Evolutionary conservation across 2,113 vertebrate genomes (phyloP).

Genomic region (Onychorhynchus coronatus): DNA sequence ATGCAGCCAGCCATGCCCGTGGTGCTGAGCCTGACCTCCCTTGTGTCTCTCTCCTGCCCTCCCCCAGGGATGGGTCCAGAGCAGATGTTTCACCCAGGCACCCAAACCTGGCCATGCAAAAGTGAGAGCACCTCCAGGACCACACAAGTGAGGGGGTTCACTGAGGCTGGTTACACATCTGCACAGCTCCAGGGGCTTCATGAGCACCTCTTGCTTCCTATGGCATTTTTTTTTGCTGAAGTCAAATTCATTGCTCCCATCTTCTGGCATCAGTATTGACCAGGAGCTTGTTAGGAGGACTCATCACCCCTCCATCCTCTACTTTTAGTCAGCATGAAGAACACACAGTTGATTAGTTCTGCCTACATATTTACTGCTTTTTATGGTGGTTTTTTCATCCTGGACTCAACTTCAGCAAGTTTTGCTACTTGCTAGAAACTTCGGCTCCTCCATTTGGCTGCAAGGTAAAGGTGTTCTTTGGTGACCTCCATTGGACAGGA

Average conservation of each 20-base stretch:
- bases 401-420: background rate
- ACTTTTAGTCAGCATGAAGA: background rate
- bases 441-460: background rate
- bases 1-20: background rate
- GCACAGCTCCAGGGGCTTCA: background rate
- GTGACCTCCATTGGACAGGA: background rate
- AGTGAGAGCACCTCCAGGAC: background rate
- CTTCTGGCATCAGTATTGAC: background rate
- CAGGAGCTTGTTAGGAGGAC: background rate
- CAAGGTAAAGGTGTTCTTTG: background rate
- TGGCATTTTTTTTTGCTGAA: background rate
- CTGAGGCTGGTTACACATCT: fast-evolving
- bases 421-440: background rate
- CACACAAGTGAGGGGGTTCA: background rate
- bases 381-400: background rate
- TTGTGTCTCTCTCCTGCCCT: background rate
- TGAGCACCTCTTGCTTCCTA: background rate
- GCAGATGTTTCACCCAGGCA: background rate
- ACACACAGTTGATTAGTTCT: background rate
- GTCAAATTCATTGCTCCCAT: background rate
- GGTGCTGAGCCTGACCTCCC: background rate
- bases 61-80: fast-evolving
- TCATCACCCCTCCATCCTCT: background rate
- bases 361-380: background rate
- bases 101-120: background rate